Evolutionary conservation across 1,140 invertebrate genomes (phyloP), one percentile per base, ranked within the genome.

Genomic region (Venustaconcha ellipsiformis): DNA sequence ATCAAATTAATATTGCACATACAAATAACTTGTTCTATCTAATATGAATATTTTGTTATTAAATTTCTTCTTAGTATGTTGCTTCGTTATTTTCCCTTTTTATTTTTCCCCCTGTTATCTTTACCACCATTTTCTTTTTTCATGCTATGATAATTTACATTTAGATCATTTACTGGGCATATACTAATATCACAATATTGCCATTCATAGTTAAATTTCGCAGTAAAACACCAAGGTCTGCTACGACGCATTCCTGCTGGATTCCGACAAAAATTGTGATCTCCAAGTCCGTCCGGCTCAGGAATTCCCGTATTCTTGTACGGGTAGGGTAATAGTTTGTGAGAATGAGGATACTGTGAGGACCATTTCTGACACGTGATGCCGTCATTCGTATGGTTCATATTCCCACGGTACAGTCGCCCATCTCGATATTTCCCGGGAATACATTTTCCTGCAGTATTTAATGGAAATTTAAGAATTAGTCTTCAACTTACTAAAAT

Each of bases 321-420:
- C 15, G 72, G 67, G 66, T 62, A 63, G 4, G 74, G 74, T 55
- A 82, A 71, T 11, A 83, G 72, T 30, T 69, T 81, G 73, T 88
- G 86, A 17, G 82, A 66, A 63, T 87, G 84, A 0, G 87, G 87
- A 57, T 87, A 88, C n/a, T 86, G 80, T 12, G 82, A 84, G 1
- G 79, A 81, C 87, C 87, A 88, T 57, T 81, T 84, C 74, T 88
- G 86, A 70, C 87, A 88, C 6, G 84, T 85, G 74, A 80, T 75
- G 3, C 86, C 86, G 14, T 83, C 80, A 14, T 79, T 55, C 1
- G 86, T 87, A 77, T 84, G 84, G 63, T 81, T 80, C 14, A 85
- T 76, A 0, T 72, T 79, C 0, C 87, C 87, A 2, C 87, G 74
- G 75, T 88, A 88, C 68, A 88, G 84, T 14, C 86, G 77, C 3